Percentiles rank a stretch among this genome's conserved stretches.
Evolutionary conservation across 2,888 invertebrate genomes (phyloP).

Genomic region (Leptopilina myrica): DNA sequence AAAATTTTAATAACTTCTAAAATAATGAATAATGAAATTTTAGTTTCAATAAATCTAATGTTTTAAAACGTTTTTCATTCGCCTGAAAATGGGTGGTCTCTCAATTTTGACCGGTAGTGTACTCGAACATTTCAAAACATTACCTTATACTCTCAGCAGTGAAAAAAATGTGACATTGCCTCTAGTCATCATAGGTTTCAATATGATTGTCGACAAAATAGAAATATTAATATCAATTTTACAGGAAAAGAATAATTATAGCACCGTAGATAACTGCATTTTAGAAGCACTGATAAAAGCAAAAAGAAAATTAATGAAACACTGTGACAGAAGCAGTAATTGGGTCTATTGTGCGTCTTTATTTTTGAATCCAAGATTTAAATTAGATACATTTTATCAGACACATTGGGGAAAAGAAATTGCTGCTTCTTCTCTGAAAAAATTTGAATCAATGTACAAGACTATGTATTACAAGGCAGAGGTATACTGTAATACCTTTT

Average conservation of each 20-base stretch:
- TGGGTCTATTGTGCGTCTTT: background rate
- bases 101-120: no score
- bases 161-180: constrained; percentile 1
- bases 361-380: background rate
- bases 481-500: background rate
- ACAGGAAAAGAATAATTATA: background rate
- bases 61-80: no score
- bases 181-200: background rate
- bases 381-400: no score
- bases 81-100: no score
- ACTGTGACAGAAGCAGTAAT: no score
- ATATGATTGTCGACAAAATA: background rate
- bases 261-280: background rate
- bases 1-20: no score
- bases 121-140: background rate
- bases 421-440: no score
- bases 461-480: constrained; percentile 1
- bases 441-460: constrained; percentile 2
- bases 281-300: background rate
- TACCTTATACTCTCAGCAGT: background rate
- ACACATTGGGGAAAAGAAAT: no score
- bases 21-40: no score
- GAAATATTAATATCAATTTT: background rate
- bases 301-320: background rate
- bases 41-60: no score